Percentiles rank a stretch among this genome's conserved stretches.
phyloP scores from a whole-genome alignment of 2,113 vertebrate species.

The Crotophaga sulcirostris region DNA sequence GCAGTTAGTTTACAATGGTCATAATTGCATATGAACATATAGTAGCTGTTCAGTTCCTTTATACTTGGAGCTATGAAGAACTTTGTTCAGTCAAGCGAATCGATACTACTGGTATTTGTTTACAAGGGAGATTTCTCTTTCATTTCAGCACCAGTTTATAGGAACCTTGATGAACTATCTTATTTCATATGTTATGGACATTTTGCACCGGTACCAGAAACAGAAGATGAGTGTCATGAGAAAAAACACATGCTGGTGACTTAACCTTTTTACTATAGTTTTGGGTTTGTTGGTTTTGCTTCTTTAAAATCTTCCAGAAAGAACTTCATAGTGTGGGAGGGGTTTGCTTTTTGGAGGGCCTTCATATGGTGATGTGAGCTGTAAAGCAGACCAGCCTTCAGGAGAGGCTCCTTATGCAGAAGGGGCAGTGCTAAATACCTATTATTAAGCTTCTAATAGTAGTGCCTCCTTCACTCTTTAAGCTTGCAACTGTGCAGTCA shows the following conservation, averaged over 20 bases:
- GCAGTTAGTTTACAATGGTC: background rate
- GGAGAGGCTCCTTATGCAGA: background rate
- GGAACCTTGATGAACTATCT: background rate
- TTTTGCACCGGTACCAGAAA: background rate
- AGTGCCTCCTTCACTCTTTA: conserved; percentile 18
- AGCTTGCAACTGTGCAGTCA: conserved; percentile 37
- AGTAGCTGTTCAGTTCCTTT: background rate
- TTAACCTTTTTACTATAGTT: background rate
- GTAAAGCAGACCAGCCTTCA: background rate
- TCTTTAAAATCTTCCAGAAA: background rate
- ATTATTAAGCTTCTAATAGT: conserved; percentile 20
- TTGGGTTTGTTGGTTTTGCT: background rate
- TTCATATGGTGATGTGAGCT: fast-evolving
- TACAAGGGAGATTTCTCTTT: background rate
- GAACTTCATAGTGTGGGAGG: background rate
- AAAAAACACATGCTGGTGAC: background rate
- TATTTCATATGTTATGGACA: background rate
- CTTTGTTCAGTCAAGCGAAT: background rate
- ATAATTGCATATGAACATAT: background rate
- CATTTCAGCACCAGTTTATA: conserved; percentile 1
- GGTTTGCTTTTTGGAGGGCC: background rate
- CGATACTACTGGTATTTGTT: background rate
- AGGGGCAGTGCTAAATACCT: background rate
- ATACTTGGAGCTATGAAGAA: background rate
- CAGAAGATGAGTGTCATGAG: background rate